Evolutionary conservation across 2,113 vertebrate genomes (phyloP), one percentile per base, ranked within the genome.

Genomic region (Gasterosteus aculeatus): DNA sequence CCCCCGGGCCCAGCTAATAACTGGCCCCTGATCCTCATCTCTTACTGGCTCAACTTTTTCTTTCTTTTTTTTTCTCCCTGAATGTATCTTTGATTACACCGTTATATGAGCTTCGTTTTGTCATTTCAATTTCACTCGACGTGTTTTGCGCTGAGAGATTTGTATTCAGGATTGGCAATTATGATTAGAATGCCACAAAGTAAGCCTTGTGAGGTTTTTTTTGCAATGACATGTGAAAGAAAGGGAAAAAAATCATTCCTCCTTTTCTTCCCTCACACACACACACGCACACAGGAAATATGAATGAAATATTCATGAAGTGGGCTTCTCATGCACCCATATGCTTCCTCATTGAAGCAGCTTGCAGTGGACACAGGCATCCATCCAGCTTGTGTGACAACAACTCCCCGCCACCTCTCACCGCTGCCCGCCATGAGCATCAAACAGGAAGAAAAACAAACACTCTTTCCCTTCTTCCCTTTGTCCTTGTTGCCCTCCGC

Each of bases 21-120:
- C 95, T 92, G 95, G 88, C 94, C 95, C 93, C 93, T 92, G 93
- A 95, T 96, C 94, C 94, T 93, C 92, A 91, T 93, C 93, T 94
- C 90, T 91, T 93, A 72, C 88, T 80, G 64, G 64, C 78, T 75
- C 70, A 70, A 60, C 77, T 84, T 70, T 59, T 83, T 71, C 51
- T 39, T 58, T 35, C 51, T 9, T 59, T 46, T 54, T 33, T 75
- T 77, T 70, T 53, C 31, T 10, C 18, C 62, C 75, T 66, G 75
- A 88, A 85, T 77, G 72, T 77, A 80, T 89, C 89, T 88, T 88
- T 89, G 90, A 91, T 88, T 87, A 84, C 85, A 70, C 60, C 62
- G 80, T 90, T 81, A 85, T 84, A 64, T 76, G 86, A 88, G 88
- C 88, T 82, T 82, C 80, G 69, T 89, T 91, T 88, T 85, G 87